These are phyloP conservation scores for Maccullochella peelii DNA, from an alignment of 2,113 vertebrate species.

Conservation along the genomic window DNA sequence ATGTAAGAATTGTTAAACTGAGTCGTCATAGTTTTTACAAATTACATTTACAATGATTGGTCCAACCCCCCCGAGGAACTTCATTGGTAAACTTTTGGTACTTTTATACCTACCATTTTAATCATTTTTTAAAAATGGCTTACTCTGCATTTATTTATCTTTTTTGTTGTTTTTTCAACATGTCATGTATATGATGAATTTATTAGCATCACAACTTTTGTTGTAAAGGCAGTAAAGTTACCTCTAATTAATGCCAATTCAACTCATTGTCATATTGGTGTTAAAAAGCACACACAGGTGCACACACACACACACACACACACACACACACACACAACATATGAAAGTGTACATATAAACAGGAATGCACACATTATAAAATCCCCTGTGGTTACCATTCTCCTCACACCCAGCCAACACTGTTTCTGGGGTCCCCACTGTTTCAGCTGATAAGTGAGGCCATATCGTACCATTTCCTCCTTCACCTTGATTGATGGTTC, in stretches of 20 bases:
- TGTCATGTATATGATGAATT: not conserved
- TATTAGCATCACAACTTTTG: not conserved
- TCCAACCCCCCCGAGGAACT: not conserved
- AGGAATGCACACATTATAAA: not conserved
- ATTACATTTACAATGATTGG: no score
- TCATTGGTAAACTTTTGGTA: not conserved
- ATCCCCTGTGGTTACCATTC: not conserved
- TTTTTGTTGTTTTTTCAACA: not conserved
- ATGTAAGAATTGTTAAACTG: no score
- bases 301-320: not conserved
- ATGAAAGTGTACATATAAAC: not conserved
- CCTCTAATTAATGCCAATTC: not conserved
- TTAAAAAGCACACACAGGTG: not conserved
- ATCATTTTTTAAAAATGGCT: not conserved
- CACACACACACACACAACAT: not conserved
- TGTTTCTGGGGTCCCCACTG: constrained; percentile 42
- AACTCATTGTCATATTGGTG: not conserved
- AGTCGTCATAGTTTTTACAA: not conserved
- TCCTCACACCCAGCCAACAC: constrained; percentile 4
- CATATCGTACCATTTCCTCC: constrained; percentile 67
- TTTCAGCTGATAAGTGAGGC: constrained; percentile 66
- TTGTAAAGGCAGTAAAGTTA: not conserved
- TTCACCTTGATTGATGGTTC: constrained; percentile 71
- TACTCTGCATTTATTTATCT: not conserved
- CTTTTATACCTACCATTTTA: not conserved